Evolutionary conservation across 1,140 invertebrate species (phyloP).

Genomic region (Formica exsecta): DNA sequence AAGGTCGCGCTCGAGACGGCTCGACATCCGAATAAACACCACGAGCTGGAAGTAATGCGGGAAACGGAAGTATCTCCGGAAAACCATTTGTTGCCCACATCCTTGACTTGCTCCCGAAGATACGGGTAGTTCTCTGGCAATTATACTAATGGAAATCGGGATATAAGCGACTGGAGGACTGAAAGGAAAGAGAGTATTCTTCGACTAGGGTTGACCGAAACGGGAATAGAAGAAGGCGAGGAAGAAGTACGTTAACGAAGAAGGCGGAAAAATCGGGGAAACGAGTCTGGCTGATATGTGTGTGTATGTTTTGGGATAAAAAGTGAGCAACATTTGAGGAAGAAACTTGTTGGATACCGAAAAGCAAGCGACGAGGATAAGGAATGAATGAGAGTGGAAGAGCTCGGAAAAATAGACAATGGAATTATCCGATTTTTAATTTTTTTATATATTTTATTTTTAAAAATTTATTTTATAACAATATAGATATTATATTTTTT

Average conservation of each 20-base stretch:
- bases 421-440: neutral
- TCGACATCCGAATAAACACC: slow-evolving; percentile 69
- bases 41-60: slow-evolving; percentile 64
- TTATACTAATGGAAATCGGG: slow-evolving; percentile 86
- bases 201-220: slow-evolving; percentile 40
- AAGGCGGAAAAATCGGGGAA: slow-evolving; percentile 32
- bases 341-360: slow-evolving; percentile 69
- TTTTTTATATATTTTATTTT: neutral
- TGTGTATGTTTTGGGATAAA: slow-evolving; percentile 60
- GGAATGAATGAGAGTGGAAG: slow-evolving; percentile 21
- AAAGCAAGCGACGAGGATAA: slow-evolving; percentile 53
- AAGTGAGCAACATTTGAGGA: slow-evolving; percentile 75
- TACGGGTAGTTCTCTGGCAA: slow-evolving; percentile 83
- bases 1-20: slow-evolving; percentile 55
- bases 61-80: slow-evolving; percentile 73
- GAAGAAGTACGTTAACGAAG: slow-evolving; percentile 53
- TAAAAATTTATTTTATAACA: slow-evolving; percentile 6
- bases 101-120: slow-evolving; percentile 72
- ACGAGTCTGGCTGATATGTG: neutral
- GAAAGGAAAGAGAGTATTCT: slow-evolving; percentile 26
- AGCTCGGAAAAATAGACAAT: neutral
- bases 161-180: slow-evolving; percentile 6
- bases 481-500: neutral
- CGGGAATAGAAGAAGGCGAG: slow-evolving; percentile 2
- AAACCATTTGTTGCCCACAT: slow-evolving; percentile 79